Evolutionary conservation across 2,113 vertebrate genomes (phyloP), one percentile per base, ranked within the genome.

Genomic region (Osmerus mordax): DNA sequence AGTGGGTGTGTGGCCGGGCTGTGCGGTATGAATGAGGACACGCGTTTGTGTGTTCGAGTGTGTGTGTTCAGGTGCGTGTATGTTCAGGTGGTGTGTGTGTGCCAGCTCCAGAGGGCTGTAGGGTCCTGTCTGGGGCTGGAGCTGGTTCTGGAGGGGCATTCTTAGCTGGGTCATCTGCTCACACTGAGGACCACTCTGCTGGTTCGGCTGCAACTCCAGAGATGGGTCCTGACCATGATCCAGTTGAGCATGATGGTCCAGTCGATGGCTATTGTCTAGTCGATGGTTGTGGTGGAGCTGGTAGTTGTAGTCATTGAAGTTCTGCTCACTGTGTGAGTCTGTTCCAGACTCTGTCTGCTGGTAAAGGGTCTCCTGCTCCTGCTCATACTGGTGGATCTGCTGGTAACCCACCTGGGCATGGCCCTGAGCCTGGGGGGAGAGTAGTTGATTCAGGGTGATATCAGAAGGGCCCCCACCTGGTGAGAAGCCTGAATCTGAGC

Each of bases 221-320:
- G 87, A 87, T 0, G 83, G 36, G 73, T 90, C 90, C 1, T 85
- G 86, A 23, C 77, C 89, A 47, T 47, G 41, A 47, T 47, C 76
- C 89, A 87, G 69, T 87, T 80, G 13, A 15, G 23, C 16, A 0
- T 72, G 68, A 9, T 69, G 79, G 23, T 87, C 79, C 74, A 91
- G 2, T 15, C 36, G 29, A n/a, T 25, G 92, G 77, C 87, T 81
- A 4, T 89, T 87, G 81, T 91, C 82, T 28, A 91, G 93, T 86
- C 91, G 91, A 87, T 93, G 92, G 71, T 94, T 92, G 0, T 93
- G 94, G 73, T 92, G 93, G 76, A 91, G 87, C 41, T 88, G 80
- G 13, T 86, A 90, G 53, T 29, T 28, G 8, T 36, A 28, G 29
- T 64, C 18, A 29, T 19, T 23, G 21, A 9, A 32, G 62, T 64